Percentiles rank a stretch among this genome's conserved stretches.
These are phyloP conservation scores for Sialis fuliginosa DNA, from an alignment of 2,888 invertebrate species.

Conservation along the genomic window DNA sequence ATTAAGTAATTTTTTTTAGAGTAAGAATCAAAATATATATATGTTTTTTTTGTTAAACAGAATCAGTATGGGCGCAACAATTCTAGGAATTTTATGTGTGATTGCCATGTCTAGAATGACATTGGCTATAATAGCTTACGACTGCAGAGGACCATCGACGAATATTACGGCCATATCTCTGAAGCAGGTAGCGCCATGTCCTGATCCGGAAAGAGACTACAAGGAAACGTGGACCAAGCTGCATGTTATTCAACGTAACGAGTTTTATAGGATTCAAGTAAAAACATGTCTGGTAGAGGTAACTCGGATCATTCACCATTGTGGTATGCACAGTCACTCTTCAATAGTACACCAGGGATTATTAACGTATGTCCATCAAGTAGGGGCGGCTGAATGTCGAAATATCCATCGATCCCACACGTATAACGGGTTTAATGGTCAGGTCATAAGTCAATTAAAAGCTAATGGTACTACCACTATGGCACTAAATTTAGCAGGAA, in stretches of 20 bases:
- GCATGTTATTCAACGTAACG: conserved; percentile 5
- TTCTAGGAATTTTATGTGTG: not conserved
- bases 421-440: not conserved
- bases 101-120: no score
- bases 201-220: conserved; percentile 3
- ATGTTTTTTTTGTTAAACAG: no score
- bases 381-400: conserved; percentile 8
- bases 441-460: no score
- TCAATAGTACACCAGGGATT: conserved; percentile 8
- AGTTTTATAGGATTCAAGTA: conserved; percentile 3
- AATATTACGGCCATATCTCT: conserved; percentile 5
- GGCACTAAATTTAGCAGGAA: not conserved
- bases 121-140: conserved; percentile 6
- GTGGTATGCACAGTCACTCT: conserved; percentile 6
- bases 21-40: no score
- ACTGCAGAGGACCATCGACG: conserved; percentile 4
- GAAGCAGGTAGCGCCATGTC: conserved; percentile 6
- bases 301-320: conserved; percentile 6
- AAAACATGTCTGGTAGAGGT: conserved; percentile 8
- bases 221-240: not conserved
- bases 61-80: not conserved
- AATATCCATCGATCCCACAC: conserved; percentile 4
- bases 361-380: conserved; percentile 5
- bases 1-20: no score
- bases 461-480: no score